phyloP scores from a whole-genome alignment of 2,113 vertebrate genomes.

The Dryoscopus gambensis region DNA sequence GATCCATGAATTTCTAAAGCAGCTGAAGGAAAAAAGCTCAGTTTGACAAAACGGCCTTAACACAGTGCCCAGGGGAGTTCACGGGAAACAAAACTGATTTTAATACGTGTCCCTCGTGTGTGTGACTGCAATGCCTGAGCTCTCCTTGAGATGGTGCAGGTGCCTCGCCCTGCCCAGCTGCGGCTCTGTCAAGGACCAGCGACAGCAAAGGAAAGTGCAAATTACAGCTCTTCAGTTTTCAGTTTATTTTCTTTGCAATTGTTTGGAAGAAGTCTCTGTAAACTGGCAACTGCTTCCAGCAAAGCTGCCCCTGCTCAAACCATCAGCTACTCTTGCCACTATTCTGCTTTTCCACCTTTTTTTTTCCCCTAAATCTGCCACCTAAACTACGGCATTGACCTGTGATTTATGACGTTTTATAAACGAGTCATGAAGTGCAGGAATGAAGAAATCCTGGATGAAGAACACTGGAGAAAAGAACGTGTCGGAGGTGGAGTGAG shows the following conservation, averaged over 20 bases:
- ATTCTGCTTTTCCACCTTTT: not conserved
- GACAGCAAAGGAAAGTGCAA: not conserved
- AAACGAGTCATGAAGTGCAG: not conserved
- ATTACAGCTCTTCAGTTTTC: not conserved
- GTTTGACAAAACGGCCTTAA: accelerated
- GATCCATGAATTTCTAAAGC: not conserved
- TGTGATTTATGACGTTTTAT: not conserved
- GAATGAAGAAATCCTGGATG: not conserved
- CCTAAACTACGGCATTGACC: not conserved
- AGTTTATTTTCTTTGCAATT: not conserved
- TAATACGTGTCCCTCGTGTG: accelerated
- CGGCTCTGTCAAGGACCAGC: not conserved
- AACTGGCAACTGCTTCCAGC: not conserved
- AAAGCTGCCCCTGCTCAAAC: not conserved
- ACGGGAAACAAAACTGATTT: not conserved
- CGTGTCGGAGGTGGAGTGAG: not conserved
- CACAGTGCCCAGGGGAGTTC: accelerated
- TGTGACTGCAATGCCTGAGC: not conserved
- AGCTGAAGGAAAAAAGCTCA: not conserved
- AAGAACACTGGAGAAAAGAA: not conserved
- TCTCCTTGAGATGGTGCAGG: slow-evolving; percentile 33
- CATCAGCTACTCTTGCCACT: not conserved
- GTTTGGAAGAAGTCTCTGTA: not conserved
- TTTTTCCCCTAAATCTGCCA: not conserved
- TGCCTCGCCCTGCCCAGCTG: not conserved